Evolutionary conservation across 2,888 invertebrate species (phyloP).

Genomic region (Unio delphinus): DNA sequence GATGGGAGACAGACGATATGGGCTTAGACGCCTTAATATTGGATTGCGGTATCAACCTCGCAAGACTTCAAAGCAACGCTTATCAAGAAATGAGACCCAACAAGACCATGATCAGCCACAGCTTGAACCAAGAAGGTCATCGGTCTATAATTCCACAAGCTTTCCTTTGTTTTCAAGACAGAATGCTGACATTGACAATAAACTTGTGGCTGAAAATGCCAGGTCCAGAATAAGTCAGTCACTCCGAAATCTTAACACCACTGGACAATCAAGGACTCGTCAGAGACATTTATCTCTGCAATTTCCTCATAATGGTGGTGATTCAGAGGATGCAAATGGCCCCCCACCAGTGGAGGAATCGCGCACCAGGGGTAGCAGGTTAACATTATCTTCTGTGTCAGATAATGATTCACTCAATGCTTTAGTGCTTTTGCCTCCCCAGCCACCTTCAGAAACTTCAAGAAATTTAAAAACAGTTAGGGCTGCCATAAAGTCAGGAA

Average conservation of each 20-base stretch:
- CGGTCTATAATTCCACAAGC: slow-evolving; percentile 28
- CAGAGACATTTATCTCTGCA: too few species aligned
- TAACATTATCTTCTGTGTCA: too few species aligned
- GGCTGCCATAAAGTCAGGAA: not conserved
- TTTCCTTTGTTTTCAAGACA: slow-evolving; percentile 47
- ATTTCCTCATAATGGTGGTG: too few species aligned
- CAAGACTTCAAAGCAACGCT: too few species aligned
- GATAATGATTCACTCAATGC: too few species aligned
- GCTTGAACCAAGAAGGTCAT: not conserved
- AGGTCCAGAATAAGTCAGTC: slow-evolving; percentile 12
- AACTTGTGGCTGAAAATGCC: slow-evolving; percentile 16
- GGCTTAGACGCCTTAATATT: too few species aligned
- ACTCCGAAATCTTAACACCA: slow-evolving; percentile 2
- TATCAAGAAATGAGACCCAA: slow-evolving; percentile 1
- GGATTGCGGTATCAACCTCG: too few species aligned
- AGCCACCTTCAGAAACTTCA: not conserved
- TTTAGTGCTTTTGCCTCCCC: not conserved
- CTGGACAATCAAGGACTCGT: not conserved
- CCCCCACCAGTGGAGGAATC: too few species aligned
- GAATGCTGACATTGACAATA: slow-evolving; percentile 13
- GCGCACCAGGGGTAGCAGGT: too few species aligned
- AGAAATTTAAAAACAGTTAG: not conserved
- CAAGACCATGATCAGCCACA: slow-evolving; percentile 1
- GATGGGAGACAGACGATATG: not conserved
- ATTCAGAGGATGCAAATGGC: too few species aligned